Percentiles rank a stretch among this genome's conserved stretches.
Conservation (phyloP, 37 sponge, comb jelly and placozoan genomes). For the Geodia barretti region DNA sequence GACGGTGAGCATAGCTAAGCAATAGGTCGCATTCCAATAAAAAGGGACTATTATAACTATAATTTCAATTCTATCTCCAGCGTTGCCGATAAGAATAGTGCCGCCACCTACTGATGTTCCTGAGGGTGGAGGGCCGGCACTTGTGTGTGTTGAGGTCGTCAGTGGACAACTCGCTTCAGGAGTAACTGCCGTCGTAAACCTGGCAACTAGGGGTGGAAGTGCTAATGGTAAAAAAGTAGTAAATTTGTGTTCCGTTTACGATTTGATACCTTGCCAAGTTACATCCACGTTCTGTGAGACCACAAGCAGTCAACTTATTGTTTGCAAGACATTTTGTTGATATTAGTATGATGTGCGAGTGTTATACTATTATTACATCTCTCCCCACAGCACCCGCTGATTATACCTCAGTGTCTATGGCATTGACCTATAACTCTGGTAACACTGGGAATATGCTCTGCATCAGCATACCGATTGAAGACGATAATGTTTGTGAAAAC, state of each 20-base stretch:
- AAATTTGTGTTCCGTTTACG: too few relatives aligned
- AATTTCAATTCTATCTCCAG: background rate
- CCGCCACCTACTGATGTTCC: background rate
- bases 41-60: too few relatives aligned
- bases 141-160: background rate
- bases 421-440: background rate
- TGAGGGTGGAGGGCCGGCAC: background rate
- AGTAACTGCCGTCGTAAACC: background rate
- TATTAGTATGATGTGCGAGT: too few relatives aligned
- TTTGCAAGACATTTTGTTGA: too few relatives aligned
- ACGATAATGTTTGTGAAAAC: background rate
- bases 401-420: background rate
- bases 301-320: too few relatives aligned
- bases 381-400: background rate
- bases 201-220: background rate
- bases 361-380: too few relatives aligned
- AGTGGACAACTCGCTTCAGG: background rate
- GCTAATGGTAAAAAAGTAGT: background rate
- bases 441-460: background rate
- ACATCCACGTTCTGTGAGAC: too few relatives aligned
- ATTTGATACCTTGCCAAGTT: too few relatives aligned
- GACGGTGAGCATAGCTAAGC: background rate
- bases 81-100: background rate
- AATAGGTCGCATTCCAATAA: background rate
- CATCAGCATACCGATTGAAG: background rate